phyloP scores from a whole-genome alignment of 2,797 vertebrate genomes.

The Myotis vivesi region DNA sequence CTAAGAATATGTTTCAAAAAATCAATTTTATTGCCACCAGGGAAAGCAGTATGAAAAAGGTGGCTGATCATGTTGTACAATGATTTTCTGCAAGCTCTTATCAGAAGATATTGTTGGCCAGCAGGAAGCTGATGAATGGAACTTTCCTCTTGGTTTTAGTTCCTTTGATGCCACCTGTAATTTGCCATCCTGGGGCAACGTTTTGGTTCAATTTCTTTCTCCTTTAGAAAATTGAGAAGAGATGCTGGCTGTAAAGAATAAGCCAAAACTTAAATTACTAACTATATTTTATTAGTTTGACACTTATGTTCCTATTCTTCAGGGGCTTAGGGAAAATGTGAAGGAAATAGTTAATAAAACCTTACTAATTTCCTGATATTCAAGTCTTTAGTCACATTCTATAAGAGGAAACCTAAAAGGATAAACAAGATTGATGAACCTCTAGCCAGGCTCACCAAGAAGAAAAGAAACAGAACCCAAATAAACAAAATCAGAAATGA shows the following conservation, averaged over 20 bases:
- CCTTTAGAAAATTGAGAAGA: conserved; percentile 66
- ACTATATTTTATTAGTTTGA: conserved; percentile 46
- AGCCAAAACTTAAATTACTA: conserved; percentile 63
- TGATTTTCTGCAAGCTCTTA: conserved; percentile 36
- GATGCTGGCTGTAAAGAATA: conserved; percentile 48
- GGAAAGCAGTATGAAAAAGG: conserved; percentile 31
- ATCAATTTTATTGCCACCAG: conserved; percentile 21
- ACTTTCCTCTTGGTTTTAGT: conserved; percentile 52
- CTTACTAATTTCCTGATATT: not conserved
- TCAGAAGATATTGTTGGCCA: conserved; percentile 38
- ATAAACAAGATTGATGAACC: too few species aligned
- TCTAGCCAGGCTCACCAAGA: too few species aligned
- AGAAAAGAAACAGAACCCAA: too few species aligned
- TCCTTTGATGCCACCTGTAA: conserved; percentile 61
- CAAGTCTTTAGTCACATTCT: not conserved
- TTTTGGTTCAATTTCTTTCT: conserved; percentile 54
- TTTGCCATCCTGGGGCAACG: conserved; percentile 57
- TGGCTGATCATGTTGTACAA: not conserved
- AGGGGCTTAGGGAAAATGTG: not conserved
- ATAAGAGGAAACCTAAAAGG: conserved; percentile 9
- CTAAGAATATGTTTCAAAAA: conserved; percentile 52
- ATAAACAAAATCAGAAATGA: too few species aligned
- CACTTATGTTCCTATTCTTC: conserved; percentile 24
- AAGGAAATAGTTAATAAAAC: conserved; percentile 31
- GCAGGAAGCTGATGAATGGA: conserved; percentile 24